Conservation (phyloP, 2,888 invertebrate species). For the Pogonocherus hispidulus region DNA sequence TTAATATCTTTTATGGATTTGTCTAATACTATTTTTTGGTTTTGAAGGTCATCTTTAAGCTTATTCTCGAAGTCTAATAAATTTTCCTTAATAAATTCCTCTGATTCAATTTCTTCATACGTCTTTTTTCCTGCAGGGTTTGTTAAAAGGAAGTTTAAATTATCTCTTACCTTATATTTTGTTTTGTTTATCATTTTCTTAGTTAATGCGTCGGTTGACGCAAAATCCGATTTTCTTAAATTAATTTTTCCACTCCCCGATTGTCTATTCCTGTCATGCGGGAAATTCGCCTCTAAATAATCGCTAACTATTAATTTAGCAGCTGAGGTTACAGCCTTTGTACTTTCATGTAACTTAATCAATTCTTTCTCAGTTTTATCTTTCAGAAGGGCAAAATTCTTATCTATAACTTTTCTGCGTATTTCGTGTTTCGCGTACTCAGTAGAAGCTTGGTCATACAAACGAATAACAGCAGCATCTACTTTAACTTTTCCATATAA, state of each 20-base stretch:
- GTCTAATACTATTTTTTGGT: not conserved
- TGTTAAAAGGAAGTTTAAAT: slow-evolving; percentile 15
- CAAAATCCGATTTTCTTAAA: slow-evolving; percentile 10
- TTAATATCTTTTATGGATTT: not conserved
- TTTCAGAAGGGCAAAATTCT: not conserved
- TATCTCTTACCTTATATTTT: slow-evolving; percentile 14
- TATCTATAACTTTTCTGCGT: not conserved
- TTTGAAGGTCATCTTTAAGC: slow-evolving; percentile 18
- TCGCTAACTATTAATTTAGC: not conserved
- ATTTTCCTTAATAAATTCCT: slow-evolving; percentile 23
- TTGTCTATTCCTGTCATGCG: not conserved
- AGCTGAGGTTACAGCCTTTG: not conserved
- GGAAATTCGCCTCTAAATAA: not conserved
- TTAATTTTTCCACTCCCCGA: not conserved
- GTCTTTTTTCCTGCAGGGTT: slow-evolving; percentile 25
- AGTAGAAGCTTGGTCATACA: not conserved
- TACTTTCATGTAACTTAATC: not conserved
- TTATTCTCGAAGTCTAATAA: slow-evolving; percentile 9
- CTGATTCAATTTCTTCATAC: slow-evolving; percentile 18
- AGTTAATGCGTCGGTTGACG: not conserved
- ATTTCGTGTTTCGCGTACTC: not conserved
- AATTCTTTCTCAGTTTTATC: slow-evolving; percentile 9
- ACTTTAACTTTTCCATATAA: not conserved
- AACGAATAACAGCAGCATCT: not conserved
- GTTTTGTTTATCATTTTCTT: not conserved